These are phyloP conservation scores for Helogale parvula DNA, from an alignment of 2,113 vertebrate genomes.

Conservation along the genomic window DNA sequence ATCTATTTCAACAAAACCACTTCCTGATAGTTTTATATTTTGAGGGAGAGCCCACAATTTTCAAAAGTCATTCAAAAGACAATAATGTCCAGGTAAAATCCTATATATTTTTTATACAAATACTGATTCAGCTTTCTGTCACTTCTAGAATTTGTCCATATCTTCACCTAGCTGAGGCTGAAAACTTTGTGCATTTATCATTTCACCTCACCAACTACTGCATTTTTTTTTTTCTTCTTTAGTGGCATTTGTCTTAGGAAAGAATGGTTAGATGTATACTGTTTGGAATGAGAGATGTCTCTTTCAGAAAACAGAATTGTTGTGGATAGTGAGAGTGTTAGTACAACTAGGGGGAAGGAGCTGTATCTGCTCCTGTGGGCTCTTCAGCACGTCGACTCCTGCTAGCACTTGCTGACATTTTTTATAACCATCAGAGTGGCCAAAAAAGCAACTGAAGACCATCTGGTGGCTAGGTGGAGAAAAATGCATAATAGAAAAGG, in stretches of 20 bases:
- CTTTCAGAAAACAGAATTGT: slow-evolving; percentile 58
- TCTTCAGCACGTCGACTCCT: background rate
- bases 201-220: background rate
- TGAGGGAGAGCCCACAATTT: background rate
- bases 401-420: background rate
- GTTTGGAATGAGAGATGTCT: background rate
- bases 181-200: slow-evolving; percentile 37
- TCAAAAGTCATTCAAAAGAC: slow-evolving; percentile 21
- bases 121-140: slow-evolving; percentile 13
- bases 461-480: background rate
- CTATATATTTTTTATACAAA: background rate
- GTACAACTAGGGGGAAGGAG: background rate
- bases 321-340: background rate
- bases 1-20: background rate
- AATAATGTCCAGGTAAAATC: background rate
- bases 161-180: slow-evolving; percentile 16
- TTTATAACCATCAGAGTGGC: background rate
- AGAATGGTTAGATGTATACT: background rate
- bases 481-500: background rate
- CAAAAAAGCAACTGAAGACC: background rate
- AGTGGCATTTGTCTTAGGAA: slow-evolving; percentile 27
- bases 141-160: slow-evolving; percentile 11
- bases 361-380: background rate
- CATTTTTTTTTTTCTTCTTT: background rate
- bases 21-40: background rate